These are phyloP conservation scores for Lasioglossum calceatum DNA, from an alignment of 2,888 invertebrate genomes.

Conservation along the genomic window DNA sequence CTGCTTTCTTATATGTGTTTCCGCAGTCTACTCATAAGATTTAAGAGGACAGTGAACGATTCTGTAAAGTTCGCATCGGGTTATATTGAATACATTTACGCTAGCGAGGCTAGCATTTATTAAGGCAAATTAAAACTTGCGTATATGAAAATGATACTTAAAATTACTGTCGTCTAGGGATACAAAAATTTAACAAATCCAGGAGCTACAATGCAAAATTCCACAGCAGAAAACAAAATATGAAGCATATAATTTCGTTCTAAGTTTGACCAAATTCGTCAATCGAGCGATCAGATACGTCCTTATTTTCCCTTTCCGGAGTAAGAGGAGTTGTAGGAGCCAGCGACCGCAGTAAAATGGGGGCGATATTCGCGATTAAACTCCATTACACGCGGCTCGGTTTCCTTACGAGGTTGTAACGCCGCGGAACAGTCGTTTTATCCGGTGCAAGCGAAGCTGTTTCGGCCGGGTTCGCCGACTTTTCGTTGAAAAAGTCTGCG, in stretches of 20 bases:
- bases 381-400: neutral
- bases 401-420: neutral
- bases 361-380: constrained; percentile 4
- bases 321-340: neutral
- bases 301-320: neutral
- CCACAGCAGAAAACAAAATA: no score
- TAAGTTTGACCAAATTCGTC: neutral
- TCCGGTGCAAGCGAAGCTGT: constrained; percentile 3
- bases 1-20: no score
- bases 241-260: neutral
- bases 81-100: no score
- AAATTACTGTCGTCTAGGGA: no score
- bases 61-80: no score
- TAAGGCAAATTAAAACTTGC: no score
- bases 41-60: no score
- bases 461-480: neutral
- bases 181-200: no score
- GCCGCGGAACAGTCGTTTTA: neutral
- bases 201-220: no score
- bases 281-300: neutral
- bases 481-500: constrained; percentile 7
- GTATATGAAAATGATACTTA: no score
- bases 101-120: no score
- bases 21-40: no score
- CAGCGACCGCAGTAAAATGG: neutral